phyloP scores from a whole-genome alignment of 2,113 vertebrate genomes.

The Mixornis gularis region DNA sequence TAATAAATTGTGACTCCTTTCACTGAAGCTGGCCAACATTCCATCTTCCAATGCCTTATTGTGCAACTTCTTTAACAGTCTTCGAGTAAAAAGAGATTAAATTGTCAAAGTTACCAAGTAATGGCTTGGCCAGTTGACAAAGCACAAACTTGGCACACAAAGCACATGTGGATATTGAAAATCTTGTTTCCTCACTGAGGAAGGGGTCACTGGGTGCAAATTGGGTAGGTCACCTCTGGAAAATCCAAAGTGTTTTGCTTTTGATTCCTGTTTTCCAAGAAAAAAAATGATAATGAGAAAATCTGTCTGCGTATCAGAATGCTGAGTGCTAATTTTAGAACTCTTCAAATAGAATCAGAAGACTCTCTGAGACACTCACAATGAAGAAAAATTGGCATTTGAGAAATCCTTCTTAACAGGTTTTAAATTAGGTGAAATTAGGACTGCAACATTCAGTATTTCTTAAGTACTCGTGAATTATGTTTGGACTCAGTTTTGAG shows the following conservation, averaged over 20 bases:
- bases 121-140: background rate
- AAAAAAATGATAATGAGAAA: background rate
- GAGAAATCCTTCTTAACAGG: background rate
- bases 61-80: background rate
- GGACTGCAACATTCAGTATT: background rate
- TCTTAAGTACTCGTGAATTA: background rate
- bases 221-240: background rate
- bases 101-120: background rate
- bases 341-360: background rate
- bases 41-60: background rate
- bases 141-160: background rate
- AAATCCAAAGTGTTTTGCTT: background rate
- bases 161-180: background rate
- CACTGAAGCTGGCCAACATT: background rate
- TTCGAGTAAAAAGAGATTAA: background rate
- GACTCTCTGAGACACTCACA: background rate
- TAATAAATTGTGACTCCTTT: background rate
- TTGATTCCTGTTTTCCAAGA: background rate
- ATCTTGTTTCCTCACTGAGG: background rate
- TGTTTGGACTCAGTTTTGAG: background rate
- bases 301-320: background rate
- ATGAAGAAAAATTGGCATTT: background rate
- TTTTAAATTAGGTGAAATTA: constrained; percentile 10
- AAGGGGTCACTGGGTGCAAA: background rate
- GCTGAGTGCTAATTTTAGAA: constrained; percentile 27